Evolutionary conservation across 2,113 vertebrate species (phyloP).

Genomic region (Pteropus alecto): DNA sequence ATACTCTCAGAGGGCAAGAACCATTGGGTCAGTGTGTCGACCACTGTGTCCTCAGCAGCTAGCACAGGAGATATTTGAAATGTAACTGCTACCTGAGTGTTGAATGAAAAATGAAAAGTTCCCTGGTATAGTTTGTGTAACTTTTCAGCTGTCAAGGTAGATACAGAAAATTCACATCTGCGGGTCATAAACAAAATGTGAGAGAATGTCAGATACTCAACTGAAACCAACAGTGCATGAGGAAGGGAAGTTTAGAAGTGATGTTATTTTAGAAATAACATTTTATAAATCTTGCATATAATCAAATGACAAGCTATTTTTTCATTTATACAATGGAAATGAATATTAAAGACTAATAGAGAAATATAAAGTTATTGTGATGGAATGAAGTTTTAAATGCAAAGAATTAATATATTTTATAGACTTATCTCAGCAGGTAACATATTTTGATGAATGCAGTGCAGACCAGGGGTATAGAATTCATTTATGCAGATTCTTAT

Average conservation of each 20-base stretch:
- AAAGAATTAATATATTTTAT: conserved; percentile 35
- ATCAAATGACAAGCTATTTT: conserved; percentile 45
- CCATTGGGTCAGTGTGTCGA: accelerated
- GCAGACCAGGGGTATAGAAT: background rate
- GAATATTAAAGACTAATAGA: conserved; percentile 45
- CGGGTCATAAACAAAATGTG: background rate
- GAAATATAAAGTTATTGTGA: conserved; percentile 59
- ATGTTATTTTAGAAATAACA: conserved; percentile 48
- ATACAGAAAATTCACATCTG: background rate
- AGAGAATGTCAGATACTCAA: background rate
- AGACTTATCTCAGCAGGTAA: conserved; percentile 48
- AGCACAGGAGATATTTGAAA: background rate
- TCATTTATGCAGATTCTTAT: conserved; percentile 38
- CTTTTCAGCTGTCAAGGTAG: background rate
- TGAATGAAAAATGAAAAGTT: background rate
- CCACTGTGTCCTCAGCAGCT: background rate
- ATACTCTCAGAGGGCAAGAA: background rate
- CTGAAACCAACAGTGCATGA: background rate
- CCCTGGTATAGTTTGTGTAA: background rate
- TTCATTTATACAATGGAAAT: conserved; percentile 54
- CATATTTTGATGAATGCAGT: conserved; percentile 31
- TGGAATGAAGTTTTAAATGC: conserved; percentile 52
- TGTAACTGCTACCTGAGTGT: background rate
- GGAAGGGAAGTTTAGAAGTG: background rate
- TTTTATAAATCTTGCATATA: conserved; percentile 51